A percentile compares a stretch with the other conserved stretches of the same genome.
Evolutionary conservation across 2,113 vertebrate species (phyloP).

Genomic region (Machaerirhynchus nigripectus): DNA sequence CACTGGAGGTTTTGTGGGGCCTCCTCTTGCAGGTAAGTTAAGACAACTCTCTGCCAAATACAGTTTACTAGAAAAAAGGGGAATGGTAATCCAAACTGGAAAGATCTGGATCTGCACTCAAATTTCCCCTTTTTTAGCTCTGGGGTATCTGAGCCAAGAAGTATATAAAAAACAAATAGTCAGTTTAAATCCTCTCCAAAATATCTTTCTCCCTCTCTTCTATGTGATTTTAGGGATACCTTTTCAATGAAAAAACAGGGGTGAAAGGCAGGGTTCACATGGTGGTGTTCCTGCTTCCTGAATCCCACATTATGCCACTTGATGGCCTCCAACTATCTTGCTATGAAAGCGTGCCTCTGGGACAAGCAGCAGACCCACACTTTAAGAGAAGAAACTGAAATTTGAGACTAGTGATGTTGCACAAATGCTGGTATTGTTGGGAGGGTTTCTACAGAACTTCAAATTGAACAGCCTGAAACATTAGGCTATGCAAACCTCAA

Average conservation of each 20-base stretch:
- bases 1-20: conserved; percentile 72
- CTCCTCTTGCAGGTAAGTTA: conserved; percentile 66
- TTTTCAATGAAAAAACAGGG: background rate
- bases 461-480: background rate
- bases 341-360: background rate
- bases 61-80: background rate
- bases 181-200: background rate
- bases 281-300: background rate
- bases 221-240: background rate
- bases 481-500: background rate
- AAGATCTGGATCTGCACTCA: background rate
- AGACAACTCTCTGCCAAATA: background rate
- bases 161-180: background rate
- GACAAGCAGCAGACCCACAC: background rate
- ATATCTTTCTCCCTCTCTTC: background rate
- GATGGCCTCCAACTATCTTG: background rate
- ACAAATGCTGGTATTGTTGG: background rate
- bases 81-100: background rate
- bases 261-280: background rate
- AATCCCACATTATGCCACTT: background rate
- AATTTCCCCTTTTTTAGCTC: background rate
- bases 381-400: background rate
- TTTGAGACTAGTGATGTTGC: background rate
- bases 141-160: background rate
- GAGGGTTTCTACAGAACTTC: background rate